Evolutionary conservation across 2,113 vertebrate species (phyloP).

Genomic region (Triplophysa siluroides): DNA sequence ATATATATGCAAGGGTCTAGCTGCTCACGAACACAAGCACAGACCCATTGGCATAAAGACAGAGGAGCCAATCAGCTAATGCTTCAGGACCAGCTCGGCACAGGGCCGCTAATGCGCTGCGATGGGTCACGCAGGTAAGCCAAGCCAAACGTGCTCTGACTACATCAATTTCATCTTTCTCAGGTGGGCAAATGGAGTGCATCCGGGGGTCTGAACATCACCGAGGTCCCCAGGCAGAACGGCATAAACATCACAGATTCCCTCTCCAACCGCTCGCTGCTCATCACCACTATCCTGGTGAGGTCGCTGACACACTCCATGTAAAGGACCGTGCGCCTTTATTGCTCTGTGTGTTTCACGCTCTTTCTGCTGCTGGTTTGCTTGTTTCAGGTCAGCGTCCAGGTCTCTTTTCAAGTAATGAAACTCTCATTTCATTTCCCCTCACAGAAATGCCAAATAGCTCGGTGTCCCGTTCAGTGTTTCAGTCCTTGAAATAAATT

Average conservation of each 20-base stretch:
- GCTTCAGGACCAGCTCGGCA: constrained; percentile 55
- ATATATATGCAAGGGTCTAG: constrained; percentile 15
- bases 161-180: constrained; percentile 62
- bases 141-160: constrained; percentile 53
- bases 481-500: constrained; percentile 29
- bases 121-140: constrained; percentile 56
- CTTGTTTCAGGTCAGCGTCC: background rate
- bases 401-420: constrained; percentile 23
- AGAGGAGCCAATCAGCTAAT: constrained; percentile 68
- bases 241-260: constrained; percentile 97
- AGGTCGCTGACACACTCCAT: constrained; percentile 53
- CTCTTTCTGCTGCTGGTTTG: background rate
- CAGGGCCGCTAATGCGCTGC: constrained; percentile 58
- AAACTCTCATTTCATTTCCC: constrained; percentile 11
- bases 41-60: constrained; percentile 54
- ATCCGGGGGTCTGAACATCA: constrained; percentile 92
- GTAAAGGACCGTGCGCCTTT: background rate
- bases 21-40: constrained; percentile 42
- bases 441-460: constrained; percentile 26
- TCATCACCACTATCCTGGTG: constrained; percentile 98
- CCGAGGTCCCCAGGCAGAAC: constrained; percentile 86
- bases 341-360: background rate
- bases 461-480: background rate
- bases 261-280: constrained; percentile 91
- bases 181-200: constrained; percentile 98